phyloP scores from a whole-genome alignment of 2,888 invertebrate genomes.

The Liopterus haemorrhoidalis region DNA sequence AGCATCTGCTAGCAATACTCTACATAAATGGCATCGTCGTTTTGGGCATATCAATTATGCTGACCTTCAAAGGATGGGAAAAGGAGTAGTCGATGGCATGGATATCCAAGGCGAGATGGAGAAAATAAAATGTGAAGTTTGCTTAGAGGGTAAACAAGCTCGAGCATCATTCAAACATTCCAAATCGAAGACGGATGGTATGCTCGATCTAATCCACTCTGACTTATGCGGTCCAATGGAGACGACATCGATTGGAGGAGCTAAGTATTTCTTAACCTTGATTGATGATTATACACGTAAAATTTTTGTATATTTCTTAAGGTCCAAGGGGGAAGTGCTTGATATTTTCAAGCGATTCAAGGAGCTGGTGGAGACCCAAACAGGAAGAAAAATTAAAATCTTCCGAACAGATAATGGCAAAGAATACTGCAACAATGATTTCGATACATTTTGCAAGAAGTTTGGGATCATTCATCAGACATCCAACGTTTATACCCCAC shows the following conservation, averaged over 20 bases:
- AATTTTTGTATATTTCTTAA: slow-evolving; percentile 37
- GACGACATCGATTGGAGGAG: slow-evolving; percentile 35
- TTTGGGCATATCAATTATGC: no score
- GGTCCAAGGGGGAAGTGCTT: slow-evolving; percentile 37
- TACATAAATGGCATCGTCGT: no score
- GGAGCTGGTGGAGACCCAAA: slow-evolving; percentile 33
- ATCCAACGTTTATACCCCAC: slow-evolving; percentile 36
- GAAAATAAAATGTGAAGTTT: no score
- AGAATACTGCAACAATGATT: slow-evolving; percentile 27
- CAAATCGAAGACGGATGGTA: slow-evolving; percentile 25
- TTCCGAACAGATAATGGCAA: slow-evolving; percentile 33
- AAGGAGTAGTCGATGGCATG: no score
- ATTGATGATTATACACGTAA: slow-evolving; percentile 37
- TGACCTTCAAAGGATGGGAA: no score
- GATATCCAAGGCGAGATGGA: no score
- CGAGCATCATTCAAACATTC: slow-evolving; percentile 27
- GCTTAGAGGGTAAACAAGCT: slow-evolving; percentile 33
- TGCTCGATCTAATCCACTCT: slow-evolving; percentile 38
- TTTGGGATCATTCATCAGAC: slow-evolving; percentile 36
- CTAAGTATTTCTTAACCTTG: slow-evolving; percentile 40
- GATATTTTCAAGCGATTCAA: slow-evolving; percentile 33
- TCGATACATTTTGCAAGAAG: slow-evolving; percentile 26
- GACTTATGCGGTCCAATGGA: slow-evolving; percentile 42
- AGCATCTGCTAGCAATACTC: no score
- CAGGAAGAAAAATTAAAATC: slow-evolving; percentile 28